Percentiles rank a stretch among this genome's conserved stretches.
These are phyloP conservation scores for Atrina japonica DNA, from an alignment of 2,888 invertebrate genomes.

Conservation along the genomic window DNA sequence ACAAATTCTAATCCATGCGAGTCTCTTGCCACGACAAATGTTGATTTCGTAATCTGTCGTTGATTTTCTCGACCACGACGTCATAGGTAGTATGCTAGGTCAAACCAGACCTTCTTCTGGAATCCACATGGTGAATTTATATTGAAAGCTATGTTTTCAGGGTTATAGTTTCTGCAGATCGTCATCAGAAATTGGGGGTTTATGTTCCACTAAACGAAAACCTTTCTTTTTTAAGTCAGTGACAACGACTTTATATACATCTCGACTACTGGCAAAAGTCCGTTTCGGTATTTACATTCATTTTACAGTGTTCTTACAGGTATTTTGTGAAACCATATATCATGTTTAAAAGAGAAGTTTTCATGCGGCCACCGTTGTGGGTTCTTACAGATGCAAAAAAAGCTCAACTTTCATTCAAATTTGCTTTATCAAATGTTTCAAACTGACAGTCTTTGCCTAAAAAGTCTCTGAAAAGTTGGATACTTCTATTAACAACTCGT, in stretches of 20 bases:
- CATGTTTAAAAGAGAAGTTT: too few species aligned
- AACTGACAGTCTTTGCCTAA: too few species aligned
- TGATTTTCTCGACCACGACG: slow-evolving; percentile 19
- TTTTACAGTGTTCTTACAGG: too few species aligned
- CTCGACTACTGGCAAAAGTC: too few species aligned
- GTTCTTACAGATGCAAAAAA: too few species aligned
- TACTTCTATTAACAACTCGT: too few species aligned
- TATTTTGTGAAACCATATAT: too few species aligned
- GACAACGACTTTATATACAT: neutral
- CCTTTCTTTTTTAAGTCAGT: slow-evolving; percentile 8
- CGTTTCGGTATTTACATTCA: too few species aligned
- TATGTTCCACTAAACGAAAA: neutral
- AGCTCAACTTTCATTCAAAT: too few species aligned
- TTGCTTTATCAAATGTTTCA: too few species aligned
- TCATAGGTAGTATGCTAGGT: slow-evolving; percentile 10
- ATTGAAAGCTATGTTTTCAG: slow-evolving; percentile 1
- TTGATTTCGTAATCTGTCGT: slow-evolving; percentile 6
- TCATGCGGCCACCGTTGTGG: too few species aligned
- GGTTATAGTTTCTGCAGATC: slow-evolving; percentile 8
- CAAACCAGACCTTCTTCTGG: slow-evolving; percentile 18
- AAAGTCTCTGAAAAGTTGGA: too few species aligned
- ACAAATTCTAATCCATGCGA: slow-evolving; percentile 6
- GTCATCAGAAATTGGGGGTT: neutral
- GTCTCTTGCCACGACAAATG: slow-evolving; percentile 20
- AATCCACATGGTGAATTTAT: slow-evolving; percentile 17